Conservation (phyloP, 2,888 invertebrate genomes). For the Caenorhabditis becei region DNA sequence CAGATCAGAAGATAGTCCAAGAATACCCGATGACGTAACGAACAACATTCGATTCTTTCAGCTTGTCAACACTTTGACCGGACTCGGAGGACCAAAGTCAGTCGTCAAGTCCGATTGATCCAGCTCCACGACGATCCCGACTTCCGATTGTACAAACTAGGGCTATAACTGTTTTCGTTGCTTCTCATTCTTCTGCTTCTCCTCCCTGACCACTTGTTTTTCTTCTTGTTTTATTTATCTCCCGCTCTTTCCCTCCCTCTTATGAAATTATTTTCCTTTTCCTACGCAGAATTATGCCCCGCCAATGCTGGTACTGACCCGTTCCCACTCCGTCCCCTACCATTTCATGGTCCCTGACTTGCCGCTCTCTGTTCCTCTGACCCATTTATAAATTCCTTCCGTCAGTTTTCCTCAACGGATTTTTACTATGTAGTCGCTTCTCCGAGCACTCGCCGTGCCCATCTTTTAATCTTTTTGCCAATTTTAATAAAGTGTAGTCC, state of each 20-base stretch:
- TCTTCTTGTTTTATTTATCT: neutral
- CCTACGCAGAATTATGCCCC: conserved; percentile 29
- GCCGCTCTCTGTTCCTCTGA: conserved; percentile 19
- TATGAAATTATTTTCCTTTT: conserved; percentile 17
- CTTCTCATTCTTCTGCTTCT: conserved; percentile 9
- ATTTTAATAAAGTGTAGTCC: conserved; percentile 15
- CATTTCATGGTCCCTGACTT: conserved; percentile 9
- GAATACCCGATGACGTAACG: neutral
- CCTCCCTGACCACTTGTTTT: neutral
- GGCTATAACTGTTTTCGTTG: conserved; percentile 9
- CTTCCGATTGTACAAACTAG: conserved; percentile 47
- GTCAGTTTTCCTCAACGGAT: conserved; percentile 14
- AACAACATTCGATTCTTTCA: conserved; percentile 30
- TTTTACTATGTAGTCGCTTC: conserved; percentile 5
- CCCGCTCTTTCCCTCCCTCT: neutral
- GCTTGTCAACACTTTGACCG: conserved; percentile 44
- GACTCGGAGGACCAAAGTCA: conserved; percentile 38
- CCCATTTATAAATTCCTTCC: conserved; percentile 13
- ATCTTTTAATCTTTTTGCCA: neutral
- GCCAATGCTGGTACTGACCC: neutral
- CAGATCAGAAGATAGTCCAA: conserved; percentile 2
- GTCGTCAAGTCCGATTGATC: conserved; percentile 45
- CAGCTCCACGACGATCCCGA: neutral
- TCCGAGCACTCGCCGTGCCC: conserved; percentile 17
- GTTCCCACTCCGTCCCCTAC: neutral